Evolutionary conservation across 2,888 invertebrate genomes (phyloP).

Genomic region (Cylindroiulus punctatus): DNA sequence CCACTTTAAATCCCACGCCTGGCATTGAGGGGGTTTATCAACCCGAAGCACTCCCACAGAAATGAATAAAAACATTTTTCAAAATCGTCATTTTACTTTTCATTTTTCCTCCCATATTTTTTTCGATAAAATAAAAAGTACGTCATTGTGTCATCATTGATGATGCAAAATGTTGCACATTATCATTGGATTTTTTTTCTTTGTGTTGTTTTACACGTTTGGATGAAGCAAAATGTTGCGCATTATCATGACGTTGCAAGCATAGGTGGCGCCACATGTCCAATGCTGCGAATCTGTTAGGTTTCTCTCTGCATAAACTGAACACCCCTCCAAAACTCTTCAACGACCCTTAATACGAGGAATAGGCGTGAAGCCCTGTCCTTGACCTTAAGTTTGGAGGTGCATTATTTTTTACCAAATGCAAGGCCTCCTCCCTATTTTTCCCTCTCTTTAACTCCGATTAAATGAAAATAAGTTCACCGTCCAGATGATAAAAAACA

Average conservation of each 20-base stretch:
- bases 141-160: too few species aligned
- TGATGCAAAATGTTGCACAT: too few species aligned
- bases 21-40: background rate
- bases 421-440: conserved; percentile 34
- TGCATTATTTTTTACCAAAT: conserved; percentile 36
- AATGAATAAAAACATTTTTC: background rate
- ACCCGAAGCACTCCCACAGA: background rate
- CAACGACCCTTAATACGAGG: background rate
- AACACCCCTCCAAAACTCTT: background rate
- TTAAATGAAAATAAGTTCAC: conserved; percentile 29
- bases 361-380: conserved; percentile 20
- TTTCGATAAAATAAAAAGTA: too few species aligned
- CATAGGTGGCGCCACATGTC: background rate
- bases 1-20: conserved; percentile 20
- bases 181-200: too few species aligned
- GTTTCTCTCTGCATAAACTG: background rate
- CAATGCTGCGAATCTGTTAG: too few species aligned
- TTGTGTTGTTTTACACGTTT: too few species aligned
- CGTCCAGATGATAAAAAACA: conserved; percentile 33
- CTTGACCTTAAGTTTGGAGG: background rate
- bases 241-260: too few species aligned
- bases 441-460: conserved; percentile 38
- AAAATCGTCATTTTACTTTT: too few species aligned
- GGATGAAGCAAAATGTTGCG: too few species aligned
- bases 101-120: too few species aligned